phyloP scores from a whole-genome alignment of 1,140 invertebrate species.

The Euura saliciscinereae region DNA sequence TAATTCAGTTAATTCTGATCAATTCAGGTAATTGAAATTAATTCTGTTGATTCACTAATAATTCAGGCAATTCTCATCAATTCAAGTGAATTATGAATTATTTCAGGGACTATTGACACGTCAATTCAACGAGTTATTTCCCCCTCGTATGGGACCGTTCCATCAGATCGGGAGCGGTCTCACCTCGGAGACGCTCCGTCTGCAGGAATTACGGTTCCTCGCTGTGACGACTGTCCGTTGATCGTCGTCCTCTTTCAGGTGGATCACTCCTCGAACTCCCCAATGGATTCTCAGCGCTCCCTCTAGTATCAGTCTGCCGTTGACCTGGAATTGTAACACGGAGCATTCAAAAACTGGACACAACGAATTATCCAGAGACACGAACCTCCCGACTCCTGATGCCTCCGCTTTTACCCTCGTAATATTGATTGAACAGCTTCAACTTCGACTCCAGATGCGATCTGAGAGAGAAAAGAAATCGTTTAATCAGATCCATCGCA shows the following conservation, averaged over 20 bases:
- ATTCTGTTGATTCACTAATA: background rate
- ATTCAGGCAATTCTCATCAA: too few species aligned
- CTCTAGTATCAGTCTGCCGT: constrained; percentile 79
- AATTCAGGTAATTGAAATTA: background rate
- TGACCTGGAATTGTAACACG: constrained; percentile 59
- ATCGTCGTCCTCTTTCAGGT: constrained; percentile 87
- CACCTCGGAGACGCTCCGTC: constrained; percentile 55
- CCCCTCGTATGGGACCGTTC: too few species aligned
- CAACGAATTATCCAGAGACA: background rate
- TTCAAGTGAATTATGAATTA: too few species aligned
- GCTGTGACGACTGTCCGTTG: constrained; percentile 76
- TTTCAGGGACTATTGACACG: too few species aligned
- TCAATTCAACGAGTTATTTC: background rate
- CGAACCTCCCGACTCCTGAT: constrained; percentile 73
- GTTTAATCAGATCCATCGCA: background rate
- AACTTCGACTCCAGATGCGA: constrained; percentile 80
- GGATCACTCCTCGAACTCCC: constrained; percentile 84
- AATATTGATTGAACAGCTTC: constrained; percentile 80
- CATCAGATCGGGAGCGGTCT: background rate
- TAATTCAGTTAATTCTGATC: too few species aligned
- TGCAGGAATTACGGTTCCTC: constrained; percentile 72
- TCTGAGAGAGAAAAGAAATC: constrained; percentile 45
- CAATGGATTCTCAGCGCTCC: constrained; percentile 83
- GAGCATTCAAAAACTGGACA: constrained; percentile 15
- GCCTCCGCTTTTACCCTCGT: constrained; percentile 79